phyloP scores from a whole-genome alignment of 2,113 vertebrate genomes.

The Chloropsis cyanopogon region DNA sequence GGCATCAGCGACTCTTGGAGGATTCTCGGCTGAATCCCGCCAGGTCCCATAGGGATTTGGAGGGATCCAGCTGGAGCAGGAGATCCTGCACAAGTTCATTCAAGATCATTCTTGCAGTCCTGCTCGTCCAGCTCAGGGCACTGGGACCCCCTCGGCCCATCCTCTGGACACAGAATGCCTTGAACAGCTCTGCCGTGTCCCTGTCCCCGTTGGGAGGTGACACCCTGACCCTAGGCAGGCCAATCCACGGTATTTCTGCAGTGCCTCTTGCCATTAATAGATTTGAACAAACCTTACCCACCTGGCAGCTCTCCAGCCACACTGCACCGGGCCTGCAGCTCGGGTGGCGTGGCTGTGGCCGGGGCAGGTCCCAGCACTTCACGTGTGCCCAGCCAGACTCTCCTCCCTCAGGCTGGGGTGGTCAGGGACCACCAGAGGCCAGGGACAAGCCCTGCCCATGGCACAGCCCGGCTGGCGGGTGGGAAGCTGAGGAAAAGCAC shows the following conservation, averaged over 20 bases:
- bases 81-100: not conserved
- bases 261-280: not conserved
- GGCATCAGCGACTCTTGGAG: not conserved
- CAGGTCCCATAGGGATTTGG: not conserved
- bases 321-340: not conserved
- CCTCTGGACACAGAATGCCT: not conserved
- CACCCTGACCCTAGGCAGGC: not conserved
- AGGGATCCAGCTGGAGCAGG: not conserved
- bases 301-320: not conserved
- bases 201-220: not conserved
- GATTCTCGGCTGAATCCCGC: not conserved
- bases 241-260: not conserved
- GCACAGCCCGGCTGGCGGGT: not conserved
- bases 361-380: not conserved
- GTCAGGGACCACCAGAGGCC: not conserved
- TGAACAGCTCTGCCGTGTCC: not conserved
- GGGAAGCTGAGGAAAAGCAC: not conserved
- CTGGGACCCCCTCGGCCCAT: not conserved
- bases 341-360: accelerated
- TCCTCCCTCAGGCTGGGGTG: accelerated
- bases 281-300: not conserved
- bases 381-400: not conserved
- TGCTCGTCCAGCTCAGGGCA: not conserved
- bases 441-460: not conserved
- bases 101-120: not conserved